phyloP scores from a whole-genome alignment of 2,797 vertebrate species.

The Bryconaethiops microstoma region DNA sequence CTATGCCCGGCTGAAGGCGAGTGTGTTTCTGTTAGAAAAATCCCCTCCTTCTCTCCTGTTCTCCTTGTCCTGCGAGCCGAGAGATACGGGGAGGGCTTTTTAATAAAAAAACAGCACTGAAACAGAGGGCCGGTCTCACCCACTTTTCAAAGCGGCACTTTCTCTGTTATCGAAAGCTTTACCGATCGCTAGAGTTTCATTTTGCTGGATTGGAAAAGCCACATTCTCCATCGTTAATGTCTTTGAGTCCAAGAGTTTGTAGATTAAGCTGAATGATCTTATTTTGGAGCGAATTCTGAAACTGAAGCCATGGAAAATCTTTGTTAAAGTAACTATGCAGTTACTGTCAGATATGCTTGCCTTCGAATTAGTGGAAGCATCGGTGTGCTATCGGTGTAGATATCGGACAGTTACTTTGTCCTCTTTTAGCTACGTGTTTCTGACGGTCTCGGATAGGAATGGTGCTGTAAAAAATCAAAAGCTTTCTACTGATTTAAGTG shows the following conservation, averaged over 20 bases:
- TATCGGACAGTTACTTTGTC: slow-evolving; percentile 6
- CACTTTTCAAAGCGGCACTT: background rate
- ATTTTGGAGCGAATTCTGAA: background rate
- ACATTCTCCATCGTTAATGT: background rate
- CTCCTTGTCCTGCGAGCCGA: background rate
- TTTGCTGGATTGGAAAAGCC: background rate
- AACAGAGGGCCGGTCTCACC: background rate
- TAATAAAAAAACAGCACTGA: slow-evolving; percentile 1
- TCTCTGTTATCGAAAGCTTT: background rate
- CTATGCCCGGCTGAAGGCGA: too few relatives aligned
- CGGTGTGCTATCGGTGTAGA: background rate
- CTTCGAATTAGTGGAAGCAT: slow-evolving; percentile 14
- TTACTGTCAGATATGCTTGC: slow-evolving; percentile 23
- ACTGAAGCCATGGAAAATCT: slow-evolving; percentile 34
- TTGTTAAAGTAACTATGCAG: slow-evolving; percentile 43
- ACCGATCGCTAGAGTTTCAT: background rate
- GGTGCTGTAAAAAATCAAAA: slow-evolving; percentile 50
- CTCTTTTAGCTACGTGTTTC: slow-evolving; percentile 2
- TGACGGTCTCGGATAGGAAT: slow-evolving; percentile 30
- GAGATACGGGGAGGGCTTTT: background rate
- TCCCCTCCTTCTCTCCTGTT: too few relatives aligned
- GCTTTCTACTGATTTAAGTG: slow-evolving; percentile 34
- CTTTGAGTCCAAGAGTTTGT: background rate
- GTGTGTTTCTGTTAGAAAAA: too few relatives aligned
- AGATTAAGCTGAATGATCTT: background rate